Percentiles rank a stretch among this genome's conserved stretches.
Evolutionary conservation across 2,113 vertebrate genomes (phyloP).

Genomic region (Thinocorus orbignyianus): DNA sequence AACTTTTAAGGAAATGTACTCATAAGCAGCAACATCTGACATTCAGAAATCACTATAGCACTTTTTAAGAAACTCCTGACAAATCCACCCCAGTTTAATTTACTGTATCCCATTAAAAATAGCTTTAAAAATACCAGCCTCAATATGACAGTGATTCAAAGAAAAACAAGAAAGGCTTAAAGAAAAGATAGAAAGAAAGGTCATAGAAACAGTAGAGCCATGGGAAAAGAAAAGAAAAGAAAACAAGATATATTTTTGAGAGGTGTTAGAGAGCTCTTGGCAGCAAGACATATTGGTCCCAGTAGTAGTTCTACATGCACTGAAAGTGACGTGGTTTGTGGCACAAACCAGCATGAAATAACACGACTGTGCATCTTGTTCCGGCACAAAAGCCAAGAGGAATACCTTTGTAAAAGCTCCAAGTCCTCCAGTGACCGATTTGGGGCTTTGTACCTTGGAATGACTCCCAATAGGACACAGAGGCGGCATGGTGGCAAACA

Average conservation of each 20-base stretch:
- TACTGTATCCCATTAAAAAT: neutral
- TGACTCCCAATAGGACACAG: conserved; percentile 86
- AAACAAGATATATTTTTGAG: neutral
- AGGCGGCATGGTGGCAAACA: conserved; percentile 85
- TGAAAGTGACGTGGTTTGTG: neutral
- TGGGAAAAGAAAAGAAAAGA: neutral
- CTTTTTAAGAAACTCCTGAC: neutral
- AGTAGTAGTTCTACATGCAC: neutral
- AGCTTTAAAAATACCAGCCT: neutral
- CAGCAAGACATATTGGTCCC: neutral
- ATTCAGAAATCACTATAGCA: neutral
- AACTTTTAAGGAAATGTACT: neutral
- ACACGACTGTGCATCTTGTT: neutral
- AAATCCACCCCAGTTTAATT: neutral
- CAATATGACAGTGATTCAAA: neutral
- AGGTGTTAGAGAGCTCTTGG: neutral
- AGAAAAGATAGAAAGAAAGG: neutral
- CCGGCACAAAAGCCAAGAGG: neutral
- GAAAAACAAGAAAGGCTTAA: neutral
- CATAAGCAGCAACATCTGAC: neutral
- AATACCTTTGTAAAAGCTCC: conserved; percentile 85
- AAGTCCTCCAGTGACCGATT: conserved; percentile 79
- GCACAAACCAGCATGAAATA: neutral
- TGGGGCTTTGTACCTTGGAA: conserved; percentile 82
- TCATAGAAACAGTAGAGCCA: neutral